Base-by-base conservation (phyloP, 2,797 vertebrate species). In the Myotis findleyi region DNA sequence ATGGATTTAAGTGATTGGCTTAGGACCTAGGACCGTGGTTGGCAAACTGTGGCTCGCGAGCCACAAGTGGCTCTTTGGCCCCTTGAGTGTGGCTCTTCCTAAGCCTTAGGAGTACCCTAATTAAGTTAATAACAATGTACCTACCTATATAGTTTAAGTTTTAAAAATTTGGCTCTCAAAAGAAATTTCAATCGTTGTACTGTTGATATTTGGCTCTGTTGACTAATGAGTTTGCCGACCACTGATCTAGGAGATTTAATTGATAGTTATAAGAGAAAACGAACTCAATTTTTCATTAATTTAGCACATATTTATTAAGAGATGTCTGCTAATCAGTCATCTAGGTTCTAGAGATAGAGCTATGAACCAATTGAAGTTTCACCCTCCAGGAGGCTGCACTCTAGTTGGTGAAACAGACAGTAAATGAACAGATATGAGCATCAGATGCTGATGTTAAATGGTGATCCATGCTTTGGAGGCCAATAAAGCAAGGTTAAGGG, bases 311-410 rank as follows among this genome's bases (percentile, higher is more conserved):
- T 20, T 25, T 71, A 27, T 57, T 13, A 55, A 20, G 47, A n/a
- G 30, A 2, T 11, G 1, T 33, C 30, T 20, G 75, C 14, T 21
- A 13, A 62, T 33, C 21, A 23, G 7, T 27, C 4, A 47, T 7
- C 36, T 25, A 33, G 68, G 72, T 49, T 27, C 14, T 33, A 21
- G 59, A 76, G 53, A 55, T 13, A 18, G 0, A 18, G 33, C 41
- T 0, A 1, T 25, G 72, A 87, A 0, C 41, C 3, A 8, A 25
- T 3, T 8, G 6, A 25, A 21, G 14, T 20, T 18, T 7, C 6
- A 16, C 1, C 4, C 2, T 10, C 27, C 3, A 0, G 3, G 75
- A 41, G 27, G 18, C 36, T 0, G 0, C 1, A 3, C 41, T 62
- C n/a, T 16, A 10, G 41, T 5, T 2, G 27, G 44, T 36, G 23